Evolutionary conservation across 2,797 vertebrate genomes (phyloP).

Genomic region (Florisuga fusca): DNA sequence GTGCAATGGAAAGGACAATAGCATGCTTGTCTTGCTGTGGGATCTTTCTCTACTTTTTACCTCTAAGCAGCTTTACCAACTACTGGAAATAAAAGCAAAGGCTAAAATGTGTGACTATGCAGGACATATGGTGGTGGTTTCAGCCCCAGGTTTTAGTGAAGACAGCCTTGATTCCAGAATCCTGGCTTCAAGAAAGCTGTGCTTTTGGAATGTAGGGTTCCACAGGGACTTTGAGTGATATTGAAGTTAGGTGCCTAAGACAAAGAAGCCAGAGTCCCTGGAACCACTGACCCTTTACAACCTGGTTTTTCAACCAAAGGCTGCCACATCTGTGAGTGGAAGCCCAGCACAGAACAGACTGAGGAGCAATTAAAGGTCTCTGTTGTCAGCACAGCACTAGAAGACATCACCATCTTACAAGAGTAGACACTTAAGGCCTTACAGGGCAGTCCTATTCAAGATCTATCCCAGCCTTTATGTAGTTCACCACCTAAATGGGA

Average conservation of each 20-base stretch:
- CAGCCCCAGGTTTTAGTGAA: neutral
- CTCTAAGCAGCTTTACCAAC: neutral
- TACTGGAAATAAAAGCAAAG: neutral
- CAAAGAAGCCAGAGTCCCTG: neutral
- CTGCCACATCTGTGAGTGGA: fast-evolving
- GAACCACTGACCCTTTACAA: neutral
- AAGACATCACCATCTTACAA: neutral
- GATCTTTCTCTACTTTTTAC: neutral
- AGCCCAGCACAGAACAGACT: neutral
- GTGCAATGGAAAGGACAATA: neutral
- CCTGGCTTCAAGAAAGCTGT: neutral
- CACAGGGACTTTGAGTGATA: neutral
- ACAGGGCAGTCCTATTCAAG: neutral
- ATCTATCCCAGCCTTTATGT: neutral
- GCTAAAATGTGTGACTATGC: neutral
- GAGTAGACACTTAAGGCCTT: neutral
- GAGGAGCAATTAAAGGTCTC: neutral
- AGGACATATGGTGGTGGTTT: fast-evolving
- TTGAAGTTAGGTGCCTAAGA: neutral
- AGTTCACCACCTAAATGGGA: fast-evolving
- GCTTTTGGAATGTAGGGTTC: neutral
- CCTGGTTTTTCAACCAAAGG: fast-evolving
- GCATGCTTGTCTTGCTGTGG: fast-evolving
- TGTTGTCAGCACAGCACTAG: neutral
- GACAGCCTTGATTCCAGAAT: neutral